Percentiles rank a stretch among this genome's conserved stretches.
phyloP scores from a whole-genome alignment of 2,113 vertebrate genomes.

The Cromileptes altivelis region DNA sequence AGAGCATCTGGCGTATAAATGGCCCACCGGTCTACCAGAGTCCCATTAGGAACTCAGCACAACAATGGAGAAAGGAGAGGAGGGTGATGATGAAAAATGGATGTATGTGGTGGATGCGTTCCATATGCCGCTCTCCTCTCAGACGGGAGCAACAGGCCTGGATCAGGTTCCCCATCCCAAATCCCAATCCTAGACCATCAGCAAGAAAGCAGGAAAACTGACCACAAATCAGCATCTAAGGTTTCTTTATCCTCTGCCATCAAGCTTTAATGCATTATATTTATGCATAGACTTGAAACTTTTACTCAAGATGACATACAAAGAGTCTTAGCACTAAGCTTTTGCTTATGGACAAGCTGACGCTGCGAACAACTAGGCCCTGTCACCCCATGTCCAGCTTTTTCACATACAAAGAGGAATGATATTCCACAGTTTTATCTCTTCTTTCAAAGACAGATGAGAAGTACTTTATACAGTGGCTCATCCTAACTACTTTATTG shows the following conservation, averaged over 20 bases:
- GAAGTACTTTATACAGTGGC: background rate
- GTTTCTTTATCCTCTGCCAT: constrained; percentile 58
- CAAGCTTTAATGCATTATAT: constrained; percentile 39
- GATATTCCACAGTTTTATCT: background rate
- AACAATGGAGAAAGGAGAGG: constrained; percentile 67
- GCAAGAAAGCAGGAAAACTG: constrained; percentile 45
- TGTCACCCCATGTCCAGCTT: background rate
- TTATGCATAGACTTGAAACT: constrained; percentile 22
- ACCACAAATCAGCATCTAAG: constrained; percentile 66
- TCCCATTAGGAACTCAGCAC: constrained; percentile 69
- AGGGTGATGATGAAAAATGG: constrained; percentile 81
- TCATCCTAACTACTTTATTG: too few relatives aligned
- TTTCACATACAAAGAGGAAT: background rate
- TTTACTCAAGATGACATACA: constrained; percentile 32
- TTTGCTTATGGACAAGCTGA: constrained; percentile 17
- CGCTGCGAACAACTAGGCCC: background rate
- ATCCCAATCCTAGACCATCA: constrained; percentile 62
- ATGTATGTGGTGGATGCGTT: constrained; percentile 77
- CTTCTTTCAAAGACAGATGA: background rate
- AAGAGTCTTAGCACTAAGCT: background rate
- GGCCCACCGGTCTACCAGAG: constrained; percentile 40
- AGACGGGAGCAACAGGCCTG: constrained; percentile 62
- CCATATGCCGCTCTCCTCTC: constrained; percentile 68
- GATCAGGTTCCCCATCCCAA: constrained; percentile 69
- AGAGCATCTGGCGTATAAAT: constrained; percentile 40